phyloP scores from a whole-genome alignment of 1,140 invertebrate genomes.

The Manduca sexta region DNA sequence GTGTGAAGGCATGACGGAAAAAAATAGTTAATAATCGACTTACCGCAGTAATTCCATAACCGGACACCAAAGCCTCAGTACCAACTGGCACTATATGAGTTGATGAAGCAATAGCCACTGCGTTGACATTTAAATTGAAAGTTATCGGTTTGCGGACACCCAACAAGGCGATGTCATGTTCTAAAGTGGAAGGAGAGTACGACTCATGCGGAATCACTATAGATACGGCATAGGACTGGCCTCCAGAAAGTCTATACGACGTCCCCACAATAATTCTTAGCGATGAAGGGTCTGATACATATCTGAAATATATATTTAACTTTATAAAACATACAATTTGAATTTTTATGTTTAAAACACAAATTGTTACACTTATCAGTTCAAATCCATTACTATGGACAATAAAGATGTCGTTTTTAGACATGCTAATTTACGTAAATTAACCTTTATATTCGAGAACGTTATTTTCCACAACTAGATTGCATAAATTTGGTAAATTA shows the following conservation, averaged over 20 bases:
- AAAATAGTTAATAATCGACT: slow-evolving; percentile 17
- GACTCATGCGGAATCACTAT: slow-evolving; percentile 33
- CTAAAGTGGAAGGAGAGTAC: slow-evolving; percentile 35
- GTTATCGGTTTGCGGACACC: slow-evolving; percentile 29
- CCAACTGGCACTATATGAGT: slow-evolving; percentile 27
- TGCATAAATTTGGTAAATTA: no score
- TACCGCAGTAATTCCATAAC: slow-evolving; percentile 55
- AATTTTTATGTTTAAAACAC: no score
- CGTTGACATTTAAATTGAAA: slow-evolving; percentile 29
- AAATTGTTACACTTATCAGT: no score
- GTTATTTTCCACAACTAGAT: no score
- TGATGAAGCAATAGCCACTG: slow-evolving; percentile 29
- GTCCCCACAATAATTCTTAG: slow-evolving; percentile 48
- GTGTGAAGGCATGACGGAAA: no score
- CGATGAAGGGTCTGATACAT: slow-evolving; percentile 20
- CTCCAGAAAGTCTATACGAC: slow-evolving; percentile 34
- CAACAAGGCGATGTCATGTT: slow-evolving; percentile 52
- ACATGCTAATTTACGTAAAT: no score
- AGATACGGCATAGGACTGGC: slow-evolving; percentile 38
- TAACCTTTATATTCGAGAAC: no score
- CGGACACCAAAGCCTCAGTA: slow-evolving; percentile 50
- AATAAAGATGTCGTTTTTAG: no score
- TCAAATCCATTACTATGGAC: no score
- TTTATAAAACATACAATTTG: no score
- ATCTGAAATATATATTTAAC: no score